Percentiles rank a stretch among this genome's conserved stretches.
Evolutionary conservation across 2,888 invertebrate genomes (phyloP).

Genomic region (Campoletis raptor): DNA sequence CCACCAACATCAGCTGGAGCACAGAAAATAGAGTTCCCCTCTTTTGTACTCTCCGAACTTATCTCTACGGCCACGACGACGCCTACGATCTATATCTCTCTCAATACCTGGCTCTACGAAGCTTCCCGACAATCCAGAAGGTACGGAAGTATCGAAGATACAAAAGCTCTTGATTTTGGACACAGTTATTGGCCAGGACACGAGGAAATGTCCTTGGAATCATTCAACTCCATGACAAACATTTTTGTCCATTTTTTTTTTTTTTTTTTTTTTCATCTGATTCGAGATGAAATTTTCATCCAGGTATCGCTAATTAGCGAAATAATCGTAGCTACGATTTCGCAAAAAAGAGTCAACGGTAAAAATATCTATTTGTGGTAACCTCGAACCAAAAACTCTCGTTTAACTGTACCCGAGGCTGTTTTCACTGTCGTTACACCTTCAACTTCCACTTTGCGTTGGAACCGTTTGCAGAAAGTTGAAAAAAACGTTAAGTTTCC

Average conservation of each 20-base stretch:
- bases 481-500: conserved; percentile 38
- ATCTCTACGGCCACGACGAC: conserved; percentile 32
- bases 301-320: neutral
- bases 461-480: conserved; percentile 3
- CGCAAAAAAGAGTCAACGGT: neutral
- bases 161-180: neutral
- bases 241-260: neutral
- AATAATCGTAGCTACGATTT: neutral
- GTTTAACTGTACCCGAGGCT: conserved; percentile 33
- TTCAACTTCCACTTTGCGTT: neutral
- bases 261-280: neutral
- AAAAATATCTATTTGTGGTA: neutral
- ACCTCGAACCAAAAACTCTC: neutral
- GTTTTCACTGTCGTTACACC: conserved; percentile 4
- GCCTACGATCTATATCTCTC: conserved; percentile 32
- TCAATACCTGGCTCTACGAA: neutral
- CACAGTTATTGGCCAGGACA: neutral
- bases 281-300: neutral
- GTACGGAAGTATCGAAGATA: neutral
- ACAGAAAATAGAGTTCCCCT: neutral
- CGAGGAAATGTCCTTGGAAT: neutral
- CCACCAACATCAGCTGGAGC: conserved; percentile 39
- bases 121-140: conserved; percentile 15
- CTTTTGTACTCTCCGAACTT: conserved; percentile 31
- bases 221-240: neutral